Conservation (phyloP, 2,797 vertebrate species). For the Saxicola maurus region DNA sequence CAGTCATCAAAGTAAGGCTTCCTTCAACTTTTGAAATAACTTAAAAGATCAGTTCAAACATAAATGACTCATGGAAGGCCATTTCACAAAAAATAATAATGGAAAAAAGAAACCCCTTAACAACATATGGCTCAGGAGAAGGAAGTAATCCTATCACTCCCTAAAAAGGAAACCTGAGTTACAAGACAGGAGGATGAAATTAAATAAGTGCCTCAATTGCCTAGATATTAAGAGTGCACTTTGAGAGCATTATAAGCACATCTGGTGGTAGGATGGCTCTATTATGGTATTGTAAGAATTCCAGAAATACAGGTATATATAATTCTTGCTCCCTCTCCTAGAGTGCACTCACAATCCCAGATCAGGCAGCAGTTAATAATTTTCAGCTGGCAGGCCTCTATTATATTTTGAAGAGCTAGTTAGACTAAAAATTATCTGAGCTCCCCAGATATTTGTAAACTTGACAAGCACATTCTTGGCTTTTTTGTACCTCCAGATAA, state of each 20-base stretch:
- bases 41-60: constrained; percentile 32
- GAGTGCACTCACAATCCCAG: neutral
- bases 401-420: constrained; percentile 31
- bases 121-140: constrained; percentile 19
- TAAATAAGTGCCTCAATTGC: constrained; percentile 36
- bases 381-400: constrained; percentile 19
- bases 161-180: constrained; percentile 24
- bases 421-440: constrained; percentile 13
- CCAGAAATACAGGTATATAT: constrained; percentile 26
- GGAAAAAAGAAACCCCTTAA: neutral
- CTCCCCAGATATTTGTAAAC: constrained; percentile 47
- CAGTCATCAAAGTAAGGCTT: constrained; percentile 28
- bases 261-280: constrained; percentile 56
- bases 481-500: constrained; percentile 49
- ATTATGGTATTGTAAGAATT: constrained; percentile 33
- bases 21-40: constrained; percentile 32
- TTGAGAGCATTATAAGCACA: constrained; percentile 37
- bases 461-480: constrained; percentile 46
- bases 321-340: constrained; percentile 5
- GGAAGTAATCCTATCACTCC: constrained; percentile 12
- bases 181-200: constrained; percentile 34
- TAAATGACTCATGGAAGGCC: constrained; percentile 15
- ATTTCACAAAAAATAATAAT: constrained; percentile 14
- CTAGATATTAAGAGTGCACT: constrained; percentile 22
- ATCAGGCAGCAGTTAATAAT: constrained; percentile 49